Evolutionary conservation across 2,888 invertebrate genomes (phyloP).

Genomic region (Leptopilina myrica): DNA sequence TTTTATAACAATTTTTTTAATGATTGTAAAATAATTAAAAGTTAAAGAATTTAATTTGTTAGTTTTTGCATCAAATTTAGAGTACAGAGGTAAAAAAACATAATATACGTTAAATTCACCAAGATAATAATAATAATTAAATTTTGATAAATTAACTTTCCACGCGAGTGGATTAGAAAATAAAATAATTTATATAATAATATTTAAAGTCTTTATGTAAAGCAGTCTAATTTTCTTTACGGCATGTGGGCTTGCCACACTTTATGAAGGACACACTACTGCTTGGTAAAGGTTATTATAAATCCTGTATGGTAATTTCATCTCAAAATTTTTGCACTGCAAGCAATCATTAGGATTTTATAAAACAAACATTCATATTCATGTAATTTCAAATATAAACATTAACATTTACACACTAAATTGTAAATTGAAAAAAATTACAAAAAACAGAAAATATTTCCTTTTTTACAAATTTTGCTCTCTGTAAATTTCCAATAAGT

Average conservation of each 20-base stretch:
- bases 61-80: no score
- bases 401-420: background rate
- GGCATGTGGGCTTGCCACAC: conserved; percentile 36
- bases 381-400: background rate
- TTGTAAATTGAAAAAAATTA: background rate
- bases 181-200: conserved; percentile 29
- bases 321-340: conserved; percentile 27
- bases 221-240: conserved; percentile 34
- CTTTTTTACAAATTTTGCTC: no score
- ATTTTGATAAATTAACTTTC: background rate
- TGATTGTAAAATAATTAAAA: no score
- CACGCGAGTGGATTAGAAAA: background rate
- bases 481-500: no score
- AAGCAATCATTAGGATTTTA: conserved; percentile 2
- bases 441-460: background rate
- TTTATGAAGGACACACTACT: conserved; percentile 23
- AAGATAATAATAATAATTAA: background rate
- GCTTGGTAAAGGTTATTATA: conserved; percentile 32
- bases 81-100: no score
- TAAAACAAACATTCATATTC: background rate
- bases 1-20: no score
- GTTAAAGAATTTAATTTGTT: no score
- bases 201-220: conserved; percentile 19
- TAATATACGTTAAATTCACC: background rate
- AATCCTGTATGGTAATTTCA: conserved; percentile 26